Conservation (phyloP, 2,888 invertebrate species). For the Yponomeuta evonymella region DNA sequence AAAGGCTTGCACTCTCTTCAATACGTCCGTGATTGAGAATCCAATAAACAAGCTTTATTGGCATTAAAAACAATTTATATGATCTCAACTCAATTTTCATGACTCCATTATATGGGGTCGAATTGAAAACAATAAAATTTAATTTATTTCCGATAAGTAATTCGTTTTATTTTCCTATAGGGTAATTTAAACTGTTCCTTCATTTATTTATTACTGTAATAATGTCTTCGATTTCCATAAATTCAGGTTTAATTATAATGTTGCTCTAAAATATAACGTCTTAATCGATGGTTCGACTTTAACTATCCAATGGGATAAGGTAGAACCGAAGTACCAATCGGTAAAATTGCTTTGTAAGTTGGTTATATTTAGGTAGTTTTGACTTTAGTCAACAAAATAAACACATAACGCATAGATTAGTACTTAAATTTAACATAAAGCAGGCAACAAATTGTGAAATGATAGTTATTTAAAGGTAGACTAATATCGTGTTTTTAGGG, state of each 20-base stretch:
- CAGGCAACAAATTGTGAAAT: too few species aligned
- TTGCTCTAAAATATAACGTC: conserved; percentile 31
- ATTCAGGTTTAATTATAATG: conserved; percentile 47
- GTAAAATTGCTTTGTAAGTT: too few species aligned
- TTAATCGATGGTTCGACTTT: conserved; percentile 5
- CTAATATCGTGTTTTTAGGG: too few species aligned
- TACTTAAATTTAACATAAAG: too few species aligned
- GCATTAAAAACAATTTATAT: conserved; percentile 11
- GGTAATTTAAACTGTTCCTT: conserved; percentile 38
- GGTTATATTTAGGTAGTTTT: too few species aligned
- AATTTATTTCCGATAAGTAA: conserved; percentile 34
- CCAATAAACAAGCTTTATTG: conserved; percentile 41
- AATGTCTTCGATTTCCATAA: conserved; percentile 50
- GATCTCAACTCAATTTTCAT: conserved; percentile 30
- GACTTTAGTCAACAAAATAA: too few species aligned
- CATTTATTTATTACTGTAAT: conserved; percentile 47
- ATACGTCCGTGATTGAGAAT: not conserved
- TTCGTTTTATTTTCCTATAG: conserved; percentile 32
- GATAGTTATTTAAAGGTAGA: too few species aligned
- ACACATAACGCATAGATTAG: too few species aligned
- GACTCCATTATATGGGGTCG: conserved; percentile 44
- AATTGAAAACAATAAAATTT: conserved; percentile 46
- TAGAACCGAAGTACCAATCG: not conserved
- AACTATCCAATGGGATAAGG: not conserved
- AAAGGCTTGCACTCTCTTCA: not conserved